Conservation (phyloP, 2,113 vertebrate genomes). For the Trematomus loennbergii region DNA sequence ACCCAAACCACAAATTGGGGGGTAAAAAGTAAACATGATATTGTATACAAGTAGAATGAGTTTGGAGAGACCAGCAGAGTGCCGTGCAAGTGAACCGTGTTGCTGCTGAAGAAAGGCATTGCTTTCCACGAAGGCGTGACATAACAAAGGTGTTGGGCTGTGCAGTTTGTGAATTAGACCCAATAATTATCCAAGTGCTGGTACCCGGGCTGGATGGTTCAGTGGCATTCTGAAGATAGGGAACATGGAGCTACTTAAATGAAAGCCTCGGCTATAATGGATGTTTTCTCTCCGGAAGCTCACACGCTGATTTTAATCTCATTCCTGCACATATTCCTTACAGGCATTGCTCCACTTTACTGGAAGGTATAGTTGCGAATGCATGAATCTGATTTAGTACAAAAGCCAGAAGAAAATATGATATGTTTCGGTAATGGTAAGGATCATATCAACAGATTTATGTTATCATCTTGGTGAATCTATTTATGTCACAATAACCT, state of each 20-base stretch:
- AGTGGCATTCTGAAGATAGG: constrained; percentile 64
- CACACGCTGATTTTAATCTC: constrained; percentile 68
- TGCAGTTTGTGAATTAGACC: constrained; percentile 75
- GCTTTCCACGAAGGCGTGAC: constrained; percentile 72
- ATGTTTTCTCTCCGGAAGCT: constrained; percentile 68
- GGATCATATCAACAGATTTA: too few species aligned
- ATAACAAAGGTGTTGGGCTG: constrained; percentile 69
- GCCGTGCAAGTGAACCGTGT: constrained; percentile 62
- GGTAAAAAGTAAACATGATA: constrained; percentile 38
- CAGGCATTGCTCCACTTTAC: constrained; percentile 38
- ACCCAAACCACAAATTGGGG: constrained; percentile 51
- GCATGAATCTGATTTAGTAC: not conserved
- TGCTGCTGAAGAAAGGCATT: constrained; percentile 70
- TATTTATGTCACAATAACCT: not conserved
- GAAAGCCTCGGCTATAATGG: constrained; percentile 77
- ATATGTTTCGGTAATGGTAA: too few species aligned
- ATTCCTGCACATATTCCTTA: constrained; percentile 44
- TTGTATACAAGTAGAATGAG: constrained; percentile 42
- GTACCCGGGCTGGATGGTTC: constrained; percentile 84
- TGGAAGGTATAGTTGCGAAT: constrained; percentile 14
- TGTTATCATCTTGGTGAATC: too few species aligned
- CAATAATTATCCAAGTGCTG: constrained; percentile 82
- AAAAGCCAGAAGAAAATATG: not conserved
- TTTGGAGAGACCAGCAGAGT: constrained; percentile 57
- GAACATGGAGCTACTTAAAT: constrained; percentile 79